Evolutionary conservation across 2,113 vertebrate genomes (phyloP), one percentile per base, ranked within the genome.

Genomic region (Tringa solitaria): DNA sequence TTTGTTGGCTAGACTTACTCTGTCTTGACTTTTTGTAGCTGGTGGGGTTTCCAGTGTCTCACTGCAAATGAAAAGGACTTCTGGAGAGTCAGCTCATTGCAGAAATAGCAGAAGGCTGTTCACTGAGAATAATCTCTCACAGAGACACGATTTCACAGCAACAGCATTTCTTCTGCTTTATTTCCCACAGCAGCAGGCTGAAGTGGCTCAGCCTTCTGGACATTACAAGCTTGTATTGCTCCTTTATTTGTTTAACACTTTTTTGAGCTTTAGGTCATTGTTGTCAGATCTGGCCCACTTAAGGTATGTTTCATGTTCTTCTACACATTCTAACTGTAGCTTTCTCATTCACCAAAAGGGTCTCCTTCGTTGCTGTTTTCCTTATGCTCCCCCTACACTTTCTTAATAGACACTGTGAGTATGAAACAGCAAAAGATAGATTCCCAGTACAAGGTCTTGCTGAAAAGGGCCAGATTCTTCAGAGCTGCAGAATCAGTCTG

Each of bases 151-250:
- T 91, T 95, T 95, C 93, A 89, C 84, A 95, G 91, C 87, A 87
- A 46, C 77, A 89, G 89, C 87, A 50, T 92, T 96, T 95, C 94
- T 95, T 95, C 89, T 87, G 84, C 90, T 95, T 93, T 96, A 90
- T 93, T 96, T 95, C 77, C 90, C 65, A 27, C 65, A 73, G 81
- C 23, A 20, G 80, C 72, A 12, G 15, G 65, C 90, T 92, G 23
- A 94, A 96, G 94, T 60, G 73, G 73, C 86, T 84, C 89, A 87
- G 90, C 69, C 69, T 94, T 84, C 90, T 4, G 15, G 60, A 89
- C 73, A 37, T 89, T 78, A 84, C 74, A 69, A 21, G 37, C 41
- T 82, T 74, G 43, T 67, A 45, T 92, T 65, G 45, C 68, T 90
- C 46, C 86, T 87, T 92, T 84, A 81, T 76, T 87, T 93, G 59